Evolutionary conservation across 30 jellyfish, hydroid and myxozoan genomes (phyloP), one percentile per base, ranked within the genome.

Genomic region (Phacellophora camtschatica): DNA sequence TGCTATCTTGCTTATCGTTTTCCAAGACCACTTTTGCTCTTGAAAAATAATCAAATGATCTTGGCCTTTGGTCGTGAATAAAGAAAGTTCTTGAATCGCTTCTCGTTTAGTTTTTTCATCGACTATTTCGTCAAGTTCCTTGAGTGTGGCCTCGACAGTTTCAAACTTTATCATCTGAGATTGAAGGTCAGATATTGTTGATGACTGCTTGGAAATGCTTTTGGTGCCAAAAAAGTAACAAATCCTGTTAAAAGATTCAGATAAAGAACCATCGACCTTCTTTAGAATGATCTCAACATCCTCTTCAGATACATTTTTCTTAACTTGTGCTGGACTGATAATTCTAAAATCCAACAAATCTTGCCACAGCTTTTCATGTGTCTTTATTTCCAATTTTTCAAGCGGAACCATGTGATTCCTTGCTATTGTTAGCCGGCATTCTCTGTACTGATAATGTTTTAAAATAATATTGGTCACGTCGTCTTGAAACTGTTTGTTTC

Each of bases 321-420:
- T 12, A 3, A 37, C 64, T 42, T 9, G 30, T 7, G 35, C 24
- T 20, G 81, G 64, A 37, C 13, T 18, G 63, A 66, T 32, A 20
- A 66, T 42, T 15, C 29, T 20, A 39, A 66, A 66, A 66, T 66
- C 81, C 4, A 32, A 13, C 63, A 66, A 36, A 42, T 66, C 81
- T 15, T 42, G 62, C 81, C 81, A 66, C 5, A 66, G 19, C 30
- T 32, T 34, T 28, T 66, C 63, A 37, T 66, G 81, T n/a, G 81
- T 19, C n/a, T 66, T n/a, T 1, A 11, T 34, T 34, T 24, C 62
- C 35, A 66, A 64, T 20, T 41, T 59, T 28, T 71, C 72, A 28
- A n/a, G 48, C 29, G 71, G 71, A 11, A 71, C 13, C 5, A 18
- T n/a, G 11, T 54, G 55, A 42, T 29, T 53, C 28, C 16, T 30